phyloP scores from a whole-genome alignment of 2,113 vertebrate genomes.

The Carettochelys insculpta region DNA sequence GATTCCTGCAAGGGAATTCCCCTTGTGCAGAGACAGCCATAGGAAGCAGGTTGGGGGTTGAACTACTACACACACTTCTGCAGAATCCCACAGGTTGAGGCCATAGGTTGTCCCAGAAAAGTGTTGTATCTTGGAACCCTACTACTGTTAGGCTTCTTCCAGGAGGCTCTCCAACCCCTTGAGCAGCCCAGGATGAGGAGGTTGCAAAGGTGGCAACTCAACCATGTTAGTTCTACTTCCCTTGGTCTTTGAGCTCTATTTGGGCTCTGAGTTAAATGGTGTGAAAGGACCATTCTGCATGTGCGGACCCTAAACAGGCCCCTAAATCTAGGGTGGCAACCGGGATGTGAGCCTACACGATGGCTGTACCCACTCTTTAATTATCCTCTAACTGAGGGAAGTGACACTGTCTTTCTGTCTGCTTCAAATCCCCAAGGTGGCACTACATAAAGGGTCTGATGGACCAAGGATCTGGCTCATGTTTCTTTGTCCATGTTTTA shows the following conservation, averaged over 20 bases:
- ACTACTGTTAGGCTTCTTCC: not conserved
- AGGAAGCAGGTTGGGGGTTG: not conserved
- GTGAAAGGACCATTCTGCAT: not conserved
- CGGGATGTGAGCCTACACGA: not conserved
- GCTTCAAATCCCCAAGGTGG: not conserved
- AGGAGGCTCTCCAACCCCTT: not conserved
- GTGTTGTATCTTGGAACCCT: not conserved
- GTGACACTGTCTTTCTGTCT: not conserved
- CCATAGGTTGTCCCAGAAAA: too few species aligned
- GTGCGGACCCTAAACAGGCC: not conserved
- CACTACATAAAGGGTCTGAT: not conserved
- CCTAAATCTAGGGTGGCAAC: not conserved
- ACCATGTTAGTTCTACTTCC: not conserved
- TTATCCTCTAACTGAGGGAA: not conserved
- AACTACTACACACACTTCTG: not conserved
- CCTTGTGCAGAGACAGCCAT: not conserved
- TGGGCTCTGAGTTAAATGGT: not conserved
- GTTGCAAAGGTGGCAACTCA: not conserved
- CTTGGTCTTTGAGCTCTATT: not conserved
- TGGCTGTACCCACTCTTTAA: not conserved
- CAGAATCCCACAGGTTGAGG: not conserved
- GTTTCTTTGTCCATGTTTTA: slow-evolving; percentile 3
- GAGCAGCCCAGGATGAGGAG: not conserved
- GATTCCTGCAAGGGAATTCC: not conserved
- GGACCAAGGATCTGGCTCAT: not conserved